Percentiles rank a stretch among this genome's conserved stretches.
Evolutionary conservation across 2,113 vertebrate species (phyloP).

Genomic region (Cyprinus carpio): DNA sequence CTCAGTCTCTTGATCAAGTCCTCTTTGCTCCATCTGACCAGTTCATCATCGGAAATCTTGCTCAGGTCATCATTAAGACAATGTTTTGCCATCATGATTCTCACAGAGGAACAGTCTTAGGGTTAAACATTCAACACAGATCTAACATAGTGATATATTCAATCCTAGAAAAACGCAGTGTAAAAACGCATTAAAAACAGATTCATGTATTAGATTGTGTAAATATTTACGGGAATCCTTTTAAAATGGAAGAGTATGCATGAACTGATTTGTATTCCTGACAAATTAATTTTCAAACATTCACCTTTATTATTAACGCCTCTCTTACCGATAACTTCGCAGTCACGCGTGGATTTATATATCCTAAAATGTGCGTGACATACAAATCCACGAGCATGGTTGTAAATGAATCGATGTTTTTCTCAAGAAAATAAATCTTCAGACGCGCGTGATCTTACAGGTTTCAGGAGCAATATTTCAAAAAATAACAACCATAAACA

Average conservation of each 20-base stretch:
- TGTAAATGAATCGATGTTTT: neutral
- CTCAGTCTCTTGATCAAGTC: conserved; percentile 87
- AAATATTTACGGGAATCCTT: neutral
- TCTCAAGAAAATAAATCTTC: neutral
- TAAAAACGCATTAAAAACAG: neutral
- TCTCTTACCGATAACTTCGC: neutral
- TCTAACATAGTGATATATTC: conserved; percentile 2
- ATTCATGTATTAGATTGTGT: no score
- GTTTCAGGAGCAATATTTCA: neutral
- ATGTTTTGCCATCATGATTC: conserved; percentile 84
- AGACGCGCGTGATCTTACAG: neutral
- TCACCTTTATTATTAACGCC: neutral
- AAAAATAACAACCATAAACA: conserved; percentile 11
- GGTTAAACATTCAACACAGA: conserved; percentile 4
- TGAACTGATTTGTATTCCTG: neutral
- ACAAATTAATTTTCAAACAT: neutral
- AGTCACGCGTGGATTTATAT: neutral
- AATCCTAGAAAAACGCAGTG: neutral
- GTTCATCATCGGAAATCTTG: conserved; percentile 88
- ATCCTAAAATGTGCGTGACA: neutral
- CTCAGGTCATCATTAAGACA: conserved; percentile 83
- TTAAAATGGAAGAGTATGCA: neutral
- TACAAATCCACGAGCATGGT: neutral
- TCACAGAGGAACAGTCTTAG: neutral
- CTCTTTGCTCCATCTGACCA: conserved; percentile 88